Evolutionary conservation across 2,888 invertebrate genomes (phyloP).

Genomic region (Sminthurinus aureus): DNA sequence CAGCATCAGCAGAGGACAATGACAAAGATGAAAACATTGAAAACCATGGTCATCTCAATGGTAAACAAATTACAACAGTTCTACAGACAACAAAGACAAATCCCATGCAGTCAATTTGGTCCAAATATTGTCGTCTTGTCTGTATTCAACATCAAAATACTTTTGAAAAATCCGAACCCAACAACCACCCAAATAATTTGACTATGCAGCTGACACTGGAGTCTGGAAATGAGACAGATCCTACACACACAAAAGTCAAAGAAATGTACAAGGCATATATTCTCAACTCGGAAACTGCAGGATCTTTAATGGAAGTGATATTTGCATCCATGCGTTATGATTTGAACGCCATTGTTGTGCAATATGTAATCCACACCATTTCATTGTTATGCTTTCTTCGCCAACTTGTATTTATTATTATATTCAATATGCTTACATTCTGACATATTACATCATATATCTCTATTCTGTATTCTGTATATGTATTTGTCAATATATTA

Average conservation of each 20-base stretch:
- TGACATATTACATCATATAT: not conserved
- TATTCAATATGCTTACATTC: not conserved
- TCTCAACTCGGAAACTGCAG: not conserved
- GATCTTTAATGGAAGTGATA: not conserved
- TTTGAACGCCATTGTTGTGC: not conserved
- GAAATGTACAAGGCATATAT: slow-evolving; percentile 1
- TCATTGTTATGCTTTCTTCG: not conserved
- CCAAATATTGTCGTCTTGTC: not conserved
- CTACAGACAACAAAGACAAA: too few relatives aligned
- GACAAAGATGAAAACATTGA: not conserved
- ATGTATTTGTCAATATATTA: not conserved
- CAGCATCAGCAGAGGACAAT: not conserved
- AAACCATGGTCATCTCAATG: not conserved
- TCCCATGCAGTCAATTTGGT: not conserved
- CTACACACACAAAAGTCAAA: not conserved
- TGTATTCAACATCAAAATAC: not conserved
- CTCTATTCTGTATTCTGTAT: not conserved
- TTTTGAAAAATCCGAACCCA: not conserved
- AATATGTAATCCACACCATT: not conserved
- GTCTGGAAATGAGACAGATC: not conserved
- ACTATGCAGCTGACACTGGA: not conserved
- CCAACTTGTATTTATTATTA: not conserved
- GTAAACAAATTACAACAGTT: not conserved
- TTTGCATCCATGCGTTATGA: slow-evolving; percentile 7
- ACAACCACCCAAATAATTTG: not conserved